A percentile compares a stretch with the other conserved stretches of the same genome.
phyloP scores from a whole-genome alignment of 2,113 vertebrate species.

The Mellivora capensis region DNA sequence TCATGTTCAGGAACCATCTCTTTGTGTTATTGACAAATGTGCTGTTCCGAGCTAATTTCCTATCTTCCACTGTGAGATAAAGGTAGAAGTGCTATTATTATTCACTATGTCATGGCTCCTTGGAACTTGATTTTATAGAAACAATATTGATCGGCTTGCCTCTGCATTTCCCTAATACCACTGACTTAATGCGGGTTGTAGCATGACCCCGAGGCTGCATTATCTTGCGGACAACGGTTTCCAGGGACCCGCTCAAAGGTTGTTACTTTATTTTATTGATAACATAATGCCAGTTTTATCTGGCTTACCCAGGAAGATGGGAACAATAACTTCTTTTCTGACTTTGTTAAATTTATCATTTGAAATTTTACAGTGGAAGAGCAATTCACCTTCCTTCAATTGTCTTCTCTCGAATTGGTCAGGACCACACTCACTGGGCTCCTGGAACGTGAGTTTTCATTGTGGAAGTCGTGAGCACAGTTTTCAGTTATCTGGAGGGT shows the following conservation, averaged over 20 bases:
- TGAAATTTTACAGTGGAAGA: neutral
- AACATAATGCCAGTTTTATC: neutral
- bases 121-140: neutral
- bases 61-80: neutral
- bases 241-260: neutral
- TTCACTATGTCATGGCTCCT: neutral
- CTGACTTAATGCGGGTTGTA: neutral
- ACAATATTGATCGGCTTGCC: neutral
- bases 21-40: neutral
- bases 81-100: neutral
- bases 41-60: neutral
- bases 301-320: neutral
- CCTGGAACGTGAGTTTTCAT: neutral
- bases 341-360: neutral
- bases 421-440: neutral
- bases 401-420: neutral
- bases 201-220: neutral
- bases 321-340: neutral
- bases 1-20: neutral
- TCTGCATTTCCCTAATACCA: neutral
- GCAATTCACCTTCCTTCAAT: neutral
- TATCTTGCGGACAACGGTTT: neutral
- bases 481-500: neutral
- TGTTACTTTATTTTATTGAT: neutral
- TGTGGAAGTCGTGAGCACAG: neutral